Evolutionary conservation across 2,888 invertebrate genomes (phyloP).

Genomic region (Patella depressa): DNA sequence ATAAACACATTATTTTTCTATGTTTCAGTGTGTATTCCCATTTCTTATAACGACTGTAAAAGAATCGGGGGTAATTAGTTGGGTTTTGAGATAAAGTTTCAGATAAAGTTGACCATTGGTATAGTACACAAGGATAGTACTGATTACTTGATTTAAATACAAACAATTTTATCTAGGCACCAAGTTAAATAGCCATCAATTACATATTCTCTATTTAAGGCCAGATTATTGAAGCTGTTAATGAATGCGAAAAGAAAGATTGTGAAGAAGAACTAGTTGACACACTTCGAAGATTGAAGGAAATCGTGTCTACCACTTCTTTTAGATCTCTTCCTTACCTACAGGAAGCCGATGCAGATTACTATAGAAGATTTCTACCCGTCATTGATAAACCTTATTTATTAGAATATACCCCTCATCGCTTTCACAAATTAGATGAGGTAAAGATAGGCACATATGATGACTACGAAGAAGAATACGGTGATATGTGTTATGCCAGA

Average conservation of each 20-base stretch:
- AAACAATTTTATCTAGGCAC: too few relatives aligned
- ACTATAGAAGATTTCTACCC: conserved; percentile 43
- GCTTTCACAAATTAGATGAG: conserved; percentile 28
- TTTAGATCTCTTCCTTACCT: conserved; percentile 50
- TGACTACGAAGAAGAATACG: conserved; percentile 45
- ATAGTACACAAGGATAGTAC: too few relatives aligned
- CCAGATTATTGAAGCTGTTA: conserved; percentile 45
- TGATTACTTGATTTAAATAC: too few relatives aligned
- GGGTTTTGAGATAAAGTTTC: too few relatives aligned
- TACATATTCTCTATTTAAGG: conserved; percentile 37
- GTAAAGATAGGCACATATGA: conserved; percentile 28
- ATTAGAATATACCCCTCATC: conserved; percentile 39
- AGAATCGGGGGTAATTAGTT: too few relatives aligned
- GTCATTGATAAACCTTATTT: conserved; percentile 50
- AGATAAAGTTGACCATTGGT: too few relatives aligned
- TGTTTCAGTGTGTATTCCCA: too few relatives aligned
- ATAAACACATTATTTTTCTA: too few relatives aligned
- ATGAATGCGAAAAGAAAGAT: conserved; percentile 34
- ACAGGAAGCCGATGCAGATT: conserved; percentile 42
- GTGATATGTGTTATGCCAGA: conserved; percentile 52
- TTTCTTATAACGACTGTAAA: too few relatives aligned
- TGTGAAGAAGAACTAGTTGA: conserved; percentile 16
- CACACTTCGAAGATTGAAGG: conserved; percentile 28
- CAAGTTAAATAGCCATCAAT: too few relatives aligned
- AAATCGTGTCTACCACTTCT: conserved; percentile 40